Evolutionary conservation across 92 coral and sea anemone genomes (phyloP).

Genomic region (Epizoanthus illoricatus): DNA sequence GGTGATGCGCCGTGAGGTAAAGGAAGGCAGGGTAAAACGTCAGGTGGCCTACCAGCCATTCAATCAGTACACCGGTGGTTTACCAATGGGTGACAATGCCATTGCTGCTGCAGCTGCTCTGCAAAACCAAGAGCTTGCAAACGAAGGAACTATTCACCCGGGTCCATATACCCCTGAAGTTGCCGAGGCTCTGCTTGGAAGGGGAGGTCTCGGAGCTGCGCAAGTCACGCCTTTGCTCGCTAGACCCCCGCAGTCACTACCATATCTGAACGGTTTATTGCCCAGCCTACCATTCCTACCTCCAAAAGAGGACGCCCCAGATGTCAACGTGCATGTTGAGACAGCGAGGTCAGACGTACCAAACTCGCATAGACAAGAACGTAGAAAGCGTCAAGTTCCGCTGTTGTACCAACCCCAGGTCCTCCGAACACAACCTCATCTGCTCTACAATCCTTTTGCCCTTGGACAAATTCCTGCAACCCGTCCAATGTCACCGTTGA

Average conservation of each 20-base stretch:
- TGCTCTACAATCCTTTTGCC: slow-evolving; percentile 33
- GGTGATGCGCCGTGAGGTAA: slow-evolving; percentile 22
- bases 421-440: slow-evolving; percentile 39
- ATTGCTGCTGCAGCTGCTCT: slow-evolving; percentile 32
- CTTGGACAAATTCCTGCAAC: not conserved
- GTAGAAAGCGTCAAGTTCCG: slow-evolving; percentile 61
- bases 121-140: slow-evolving; percentile 44
- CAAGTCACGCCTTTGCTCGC: not conserved
- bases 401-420: slow-evolving; percentile 54
- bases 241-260: slow-evolving; percentile 1
- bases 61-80: slow-evolving; percentile 23
- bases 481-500: slow-evolving; percentile 17
- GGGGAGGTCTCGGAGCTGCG: not conserved
- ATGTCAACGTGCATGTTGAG: slow-evolving; percentile 73
- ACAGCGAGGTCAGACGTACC: slow-evolving; percentile 86
- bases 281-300: not conserved
- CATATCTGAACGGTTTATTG: slow-evolving; percentile 1
- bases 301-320: slow-evolving; percentile 43
- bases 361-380: slow-evolving; percentile 11
- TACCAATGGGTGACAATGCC: slow-evolving; percentile 46
- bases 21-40: not conserved
- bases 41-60: slow-evolving; percentile 18
- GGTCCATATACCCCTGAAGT: slow-evolving; percentile 30
- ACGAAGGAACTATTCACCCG: slow-evolving; percentile 12
- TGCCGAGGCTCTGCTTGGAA: slow-evolving; percentile 12